These are phyloP conservation scores for Bombyx mandarina DNA, from an alignment of 1,140 invertebrate genomes.

Conservation along the genomic window DNA sequence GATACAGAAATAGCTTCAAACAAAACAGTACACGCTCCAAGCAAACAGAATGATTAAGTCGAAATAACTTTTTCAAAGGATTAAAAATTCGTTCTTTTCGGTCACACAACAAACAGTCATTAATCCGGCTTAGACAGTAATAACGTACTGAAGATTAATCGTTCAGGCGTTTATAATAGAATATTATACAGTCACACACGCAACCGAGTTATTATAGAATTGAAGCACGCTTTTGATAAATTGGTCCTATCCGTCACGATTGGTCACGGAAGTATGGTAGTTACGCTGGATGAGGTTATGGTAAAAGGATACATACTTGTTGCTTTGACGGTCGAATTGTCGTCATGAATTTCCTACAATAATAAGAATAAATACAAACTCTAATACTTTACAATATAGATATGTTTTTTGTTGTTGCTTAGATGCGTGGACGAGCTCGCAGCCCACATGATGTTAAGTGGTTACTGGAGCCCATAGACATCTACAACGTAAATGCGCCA, in stretches of 20 bases:
- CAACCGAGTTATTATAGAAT: conserved; percentile 63
- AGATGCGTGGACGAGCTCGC: too few relatives aligned
- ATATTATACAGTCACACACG: conserved; percentile 58
- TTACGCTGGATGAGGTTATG: conserved; percentile 7
- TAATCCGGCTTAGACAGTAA: conserved; percentile 59
- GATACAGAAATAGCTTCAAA: too few relatives aligned
- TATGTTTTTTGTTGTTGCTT: too few relatives aligned
- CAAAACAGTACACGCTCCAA: neutral
- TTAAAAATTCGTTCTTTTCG: conserved; percentile 22
- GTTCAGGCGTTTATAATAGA: conserved; percentile 51
- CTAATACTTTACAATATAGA: too few relatives aligned
- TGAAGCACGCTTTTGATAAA: conserved; percentile 59
- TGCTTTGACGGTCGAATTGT: conserved; percentile 1
- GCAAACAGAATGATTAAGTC: conserved; percentile 11
- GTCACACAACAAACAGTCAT: conserved; percentile 57
- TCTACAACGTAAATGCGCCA: too few relatives aligned
- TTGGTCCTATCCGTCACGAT: conserved; percentile 62
- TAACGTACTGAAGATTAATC: conserved; percentile 57
- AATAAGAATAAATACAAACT: too few relatives aligned
- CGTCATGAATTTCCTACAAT: too few relatives aligned
- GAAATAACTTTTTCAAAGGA: conserved; percentile 7
- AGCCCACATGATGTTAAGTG: too few relatives aligned
- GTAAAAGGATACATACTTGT: conserved; percentile 13
- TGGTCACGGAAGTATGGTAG: conserved; percentile 51
- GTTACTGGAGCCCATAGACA: too few relatives aligned